phyloP scores from a whole-genome alignment of 1,140 invertebrate species.

The Bombyx mandarina region DNA sequence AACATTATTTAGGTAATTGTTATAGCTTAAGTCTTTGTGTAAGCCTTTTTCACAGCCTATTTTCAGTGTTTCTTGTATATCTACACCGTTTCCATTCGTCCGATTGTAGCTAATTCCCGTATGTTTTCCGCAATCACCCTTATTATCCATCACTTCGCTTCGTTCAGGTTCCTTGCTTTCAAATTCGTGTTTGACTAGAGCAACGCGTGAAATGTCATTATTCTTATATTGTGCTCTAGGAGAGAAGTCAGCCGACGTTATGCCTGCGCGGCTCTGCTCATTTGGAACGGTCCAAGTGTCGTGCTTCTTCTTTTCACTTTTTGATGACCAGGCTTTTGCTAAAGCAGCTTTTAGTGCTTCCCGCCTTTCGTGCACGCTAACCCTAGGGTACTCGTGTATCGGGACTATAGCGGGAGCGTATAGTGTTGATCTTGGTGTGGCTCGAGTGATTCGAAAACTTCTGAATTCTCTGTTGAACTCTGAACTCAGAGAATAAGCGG shows the following conservation, averaged over 20 bases:
- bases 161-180: slow-evolving; percentile 53
- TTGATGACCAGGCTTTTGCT: slow-evolving; percentile 69
- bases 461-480: slow-evolving; percentile 72
- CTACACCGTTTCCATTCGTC: slow-evolving; percentile 50
- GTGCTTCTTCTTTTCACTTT: slow-evolving; percentile 66
- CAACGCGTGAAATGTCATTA: slow-evolving; percentile 47
- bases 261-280: slow-evolving; percentile 47
- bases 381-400: slow-evolving; percentile 67
- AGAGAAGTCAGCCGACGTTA: slow-evolving; percentile 47
- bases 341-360: slow-evolving; percentile 66
- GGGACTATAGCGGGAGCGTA: slow-evolving; percentile 65
- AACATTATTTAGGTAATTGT: slow-evolving; percentile 64
- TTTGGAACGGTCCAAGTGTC: slow-evolving; percentile 60
- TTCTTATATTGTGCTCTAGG: slow-evolving; percentile 40
- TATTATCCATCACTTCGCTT: slow-evolving; percentile 33
- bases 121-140: slow-evolving; percentile 38
- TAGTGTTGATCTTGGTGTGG: slow-evolving; percentile 57
- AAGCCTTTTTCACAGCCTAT: slow-evolving; percentile 67
- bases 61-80: slow-evolving; percentile 61
- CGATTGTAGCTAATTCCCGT: slow-evolving; percentile 48
- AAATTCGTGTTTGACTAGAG: slow-evolving; percentile 55
- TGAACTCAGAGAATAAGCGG: slow-evolving; percentile 69
- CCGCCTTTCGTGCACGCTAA: slow-evolving; percentile 65
- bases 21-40: slow-evolving; percentile 59
- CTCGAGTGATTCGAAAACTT: slow-evolving; percentile 68